Evolutionary conservation across 2,113 vertebrate species (phyloP).

Genomic region (Epinephelus moara): DNA sequence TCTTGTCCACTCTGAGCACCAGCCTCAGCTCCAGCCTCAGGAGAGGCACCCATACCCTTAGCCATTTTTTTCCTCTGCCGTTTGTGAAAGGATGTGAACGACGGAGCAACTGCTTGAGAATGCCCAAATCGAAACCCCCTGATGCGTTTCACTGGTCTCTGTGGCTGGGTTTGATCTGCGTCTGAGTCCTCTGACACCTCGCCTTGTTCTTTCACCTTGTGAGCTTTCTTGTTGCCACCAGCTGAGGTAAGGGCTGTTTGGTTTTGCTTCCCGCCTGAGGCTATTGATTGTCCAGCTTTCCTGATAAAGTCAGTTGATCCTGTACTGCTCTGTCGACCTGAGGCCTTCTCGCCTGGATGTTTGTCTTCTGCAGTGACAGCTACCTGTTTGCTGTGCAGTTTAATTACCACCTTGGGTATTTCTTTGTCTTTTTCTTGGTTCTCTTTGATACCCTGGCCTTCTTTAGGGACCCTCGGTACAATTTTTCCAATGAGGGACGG

Average conservation of each 20-base stretch:
- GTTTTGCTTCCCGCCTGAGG: constrained; percentile 20
- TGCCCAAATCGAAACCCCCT: constrained; percentile 41
- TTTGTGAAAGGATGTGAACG: constrained; percentile 49
- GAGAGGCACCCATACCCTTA: constrained; percentile 64
- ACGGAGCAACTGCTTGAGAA: constrained; percentile 46
- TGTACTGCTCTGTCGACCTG: constrained; percentile 22
- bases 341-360: constrained; percentile 38
- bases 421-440: constrained; percentile 27
- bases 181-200: constrained; percentile 38
- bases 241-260: constrained; percentile 53
- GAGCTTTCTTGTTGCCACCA: constrained; percentile 51
- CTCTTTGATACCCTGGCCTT: constrained; percentile 30
- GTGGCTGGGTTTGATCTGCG: constrained; percentile 32
- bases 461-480: constrained; percentile 60
- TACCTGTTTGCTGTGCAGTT: constrained; percentile 60
- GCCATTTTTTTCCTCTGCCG: constrained; percentile 50
- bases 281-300: constrained; percentile 21
- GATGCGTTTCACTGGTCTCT: constrained; percentile 37
- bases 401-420: constrained; percentile 60
- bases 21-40: constrained; percentile 66
- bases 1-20: constrained; percentile 58
- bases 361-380: constrained; percentile 29
- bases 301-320: constrained; percentile 15
- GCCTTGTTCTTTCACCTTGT: constrained; percentile 45
- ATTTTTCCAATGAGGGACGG: constrained; percentile 64